A percentile compares a stretch with the other conserved stretches of the same genome.
Evolutionary conservation across 1,140 invertebrate genomes (phyloP).

Genomic region (Solen grandis): DNA sequence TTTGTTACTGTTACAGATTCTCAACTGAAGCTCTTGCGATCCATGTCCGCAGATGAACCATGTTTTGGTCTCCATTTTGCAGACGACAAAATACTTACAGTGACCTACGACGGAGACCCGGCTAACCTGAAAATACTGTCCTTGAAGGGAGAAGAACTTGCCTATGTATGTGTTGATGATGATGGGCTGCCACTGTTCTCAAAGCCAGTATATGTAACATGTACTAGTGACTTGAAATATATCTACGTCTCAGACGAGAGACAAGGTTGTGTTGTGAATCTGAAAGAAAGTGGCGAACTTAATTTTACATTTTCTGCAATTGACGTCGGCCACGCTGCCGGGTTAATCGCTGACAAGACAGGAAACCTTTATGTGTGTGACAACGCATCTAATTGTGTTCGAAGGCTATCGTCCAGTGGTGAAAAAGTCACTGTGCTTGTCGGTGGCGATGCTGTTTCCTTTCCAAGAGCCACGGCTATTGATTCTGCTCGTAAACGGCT

Average conservation of each 20-base stretch:
- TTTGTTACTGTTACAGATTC: slow-evolving; percentile 12
- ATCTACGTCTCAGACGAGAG: slow-evolving; percentile 50
- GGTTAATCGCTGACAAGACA: slow-evolving; percentile 13
- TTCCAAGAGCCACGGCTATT: slow-evolving; percentile 42
- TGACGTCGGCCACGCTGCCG: slow-evolving; percentile 39
- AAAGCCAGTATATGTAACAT: slow-evolving; percentile 48
- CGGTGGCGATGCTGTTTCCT: slow-evolving; percentile 31
- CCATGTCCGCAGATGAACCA: slow-evolving; percentile 38
- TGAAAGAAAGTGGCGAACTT: slow-evolving; percentile 46
- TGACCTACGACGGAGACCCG: slow-evolving; percentile 50
- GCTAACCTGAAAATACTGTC: slow-evolving; percentile 45
- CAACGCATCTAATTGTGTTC: slow-evolving; percentile 32
- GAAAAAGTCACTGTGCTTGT: slow-evolving; percentile 42
- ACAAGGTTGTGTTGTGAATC: slow-evolving; percentile 39
- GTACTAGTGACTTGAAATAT: background rate
- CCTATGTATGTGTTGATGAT: slow-evolving; percentile 45
- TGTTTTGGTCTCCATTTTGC: slow-evolving; percentile 41
- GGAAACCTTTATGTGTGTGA: slow-evolving; percentile 52
- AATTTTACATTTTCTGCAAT: slow-evolving; percentile 43
- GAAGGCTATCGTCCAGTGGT: slow-evolving; percentile 22
- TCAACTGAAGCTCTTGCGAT: background rate
- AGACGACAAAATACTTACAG: slow-evolving; percentile 36
- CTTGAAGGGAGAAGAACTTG: slow-evolving; percentile 21
- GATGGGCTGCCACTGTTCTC: slow-evolving; percentile 47
- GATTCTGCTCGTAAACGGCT: slow-evolving; percentile 44